Evolutionary conservation across 1,140 invertebrate species (phyloP).

Genomic region (Popillia japonica): DNA sequence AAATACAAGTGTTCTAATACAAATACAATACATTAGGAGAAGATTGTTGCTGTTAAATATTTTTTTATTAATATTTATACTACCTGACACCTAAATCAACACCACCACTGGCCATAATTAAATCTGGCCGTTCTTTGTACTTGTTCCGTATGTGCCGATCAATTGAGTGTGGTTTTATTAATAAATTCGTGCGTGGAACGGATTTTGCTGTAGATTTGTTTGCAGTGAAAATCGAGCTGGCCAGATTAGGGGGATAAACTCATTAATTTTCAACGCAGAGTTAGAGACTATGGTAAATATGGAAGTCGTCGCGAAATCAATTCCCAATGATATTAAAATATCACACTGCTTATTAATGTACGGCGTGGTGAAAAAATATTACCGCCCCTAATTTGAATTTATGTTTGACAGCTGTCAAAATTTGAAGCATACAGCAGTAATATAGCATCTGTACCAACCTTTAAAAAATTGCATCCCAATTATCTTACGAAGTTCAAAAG

Average conservation of each 20-base stretch:
- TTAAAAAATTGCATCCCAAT: too few species aligned
- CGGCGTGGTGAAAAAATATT: constrained; percentile 36
- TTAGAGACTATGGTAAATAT: constrained; percentile 39
- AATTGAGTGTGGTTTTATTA: neutral
- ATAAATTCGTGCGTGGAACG: constrained; percentile 34
- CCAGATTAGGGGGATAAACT: constrained; percentile 10
- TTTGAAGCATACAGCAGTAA: too few species aligned
- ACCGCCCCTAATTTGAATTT: too few species aligned
- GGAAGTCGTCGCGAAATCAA: constrained; percentile 45
- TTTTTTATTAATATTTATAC: constrained; percentile 38
- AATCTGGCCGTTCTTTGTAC: constrained; percentile 33
- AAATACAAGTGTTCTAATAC: constrained; percentile 39
- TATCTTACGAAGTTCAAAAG: too few species aligned
- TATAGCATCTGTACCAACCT: too few species aligned
- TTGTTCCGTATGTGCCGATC: neutral
- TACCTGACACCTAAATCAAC: constrained; percentile 40
- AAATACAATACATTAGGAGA: constrained; percentile 24
- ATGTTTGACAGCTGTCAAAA: too few species aligned
- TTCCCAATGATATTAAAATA: constrained; percentile 47
- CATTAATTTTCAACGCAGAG: constrained; percentile 41
- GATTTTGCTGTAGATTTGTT: constrained; percentile 23
- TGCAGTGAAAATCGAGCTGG: constrained; percentile 20
- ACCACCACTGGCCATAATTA: constrained; percentile 34
- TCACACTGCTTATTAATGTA: constrained; percentile 46
- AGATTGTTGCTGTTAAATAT: constrained; percentile 24